phyloP scores from a whole-genome alignment of 2,888 invertebrate genomes.

The Synanthedon tipuliformis region DNA sequence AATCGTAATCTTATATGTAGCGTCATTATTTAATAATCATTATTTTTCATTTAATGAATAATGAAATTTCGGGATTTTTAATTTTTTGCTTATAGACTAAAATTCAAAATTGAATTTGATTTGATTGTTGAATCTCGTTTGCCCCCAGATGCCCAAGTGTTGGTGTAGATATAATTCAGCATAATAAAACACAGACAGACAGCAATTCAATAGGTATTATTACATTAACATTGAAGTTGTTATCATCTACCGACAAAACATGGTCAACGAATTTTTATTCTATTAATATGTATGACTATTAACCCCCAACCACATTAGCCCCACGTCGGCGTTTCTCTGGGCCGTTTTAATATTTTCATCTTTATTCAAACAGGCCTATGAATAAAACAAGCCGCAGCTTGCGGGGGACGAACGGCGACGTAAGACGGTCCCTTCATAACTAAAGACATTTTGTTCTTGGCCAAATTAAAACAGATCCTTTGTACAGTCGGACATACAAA shows the following conservation, averaged over 20 bases:
- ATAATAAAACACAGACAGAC: too few species aligned
- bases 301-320: constrained; percentile 50
- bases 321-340: constrained; percentile 39
- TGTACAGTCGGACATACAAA: background rate
- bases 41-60: too few species aligned
- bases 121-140: too few species aligned
- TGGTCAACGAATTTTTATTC: constrained; percentile 35
- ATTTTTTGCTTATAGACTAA: too few species aligned
- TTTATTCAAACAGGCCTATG: constrained; percentile 65
- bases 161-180: too few species aligned
- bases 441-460: constrained; percentile 50
- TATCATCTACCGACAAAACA: constrained; percentile 8
- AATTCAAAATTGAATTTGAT: too few species aligned
- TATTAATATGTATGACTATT: constrained; percentile 63
- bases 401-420: constrained; percentile 23
- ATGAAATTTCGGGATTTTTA: too few species aligned
- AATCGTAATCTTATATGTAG: too few species aligned
- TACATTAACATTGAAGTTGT: constrained; percentile 3
- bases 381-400: constrained; percentile 55
- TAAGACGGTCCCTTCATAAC: constrained; percentile 38
- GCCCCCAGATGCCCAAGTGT: too few species aligned
- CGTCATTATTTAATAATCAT: too few species aligned
- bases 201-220: too few species aligned
- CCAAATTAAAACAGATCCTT: constrained; percentile 39
- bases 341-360: constrained; percentile 64